These are phyloP conservation scores for Rhopalosiphum padi DNA, from an alignment of 1,140 invertebrate species.

Conservation along the genomic window DNA sequence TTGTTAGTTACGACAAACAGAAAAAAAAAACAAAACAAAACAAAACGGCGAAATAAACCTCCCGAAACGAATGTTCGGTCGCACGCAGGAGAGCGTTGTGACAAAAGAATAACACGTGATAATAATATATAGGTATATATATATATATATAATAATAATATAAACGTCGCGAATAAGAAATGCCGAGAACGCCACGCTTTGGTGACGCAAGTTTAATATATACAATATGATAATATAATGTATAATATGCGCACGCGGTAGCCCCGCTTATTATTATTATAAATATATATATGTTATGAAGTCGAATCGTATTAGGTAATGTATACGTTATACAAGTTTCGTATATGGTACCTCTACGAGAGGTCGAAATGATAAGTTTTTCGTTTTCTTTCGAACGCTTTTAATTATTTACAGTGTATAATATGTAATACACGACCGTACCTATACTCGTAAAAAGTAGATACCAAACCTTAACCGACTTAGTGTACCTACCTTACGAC, in stretches of 20 bases:
- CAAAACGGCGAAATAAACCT: neutral
- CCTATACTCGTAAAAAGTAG: no score
- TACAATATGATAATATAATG: neutral
- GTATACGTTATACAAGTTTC: no score
- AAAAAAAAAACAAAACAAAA: conserved; percentile 14
- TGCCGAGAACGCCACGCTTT: neutral
- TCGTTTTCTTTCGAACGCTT: no score
- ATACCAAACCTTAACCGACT: no score
- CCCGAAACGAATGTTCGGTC: neutral
- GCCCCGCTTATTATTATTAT: neutral
- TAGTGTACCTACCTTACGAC: no score
- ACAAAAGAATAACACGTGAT: neutral
- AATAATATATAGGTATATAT: no score
- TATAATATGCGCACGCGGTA: neutral
- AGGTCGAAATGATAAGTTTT: no score
- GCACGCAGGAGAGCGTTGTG: neutral
- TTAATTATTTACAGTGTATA: no score
- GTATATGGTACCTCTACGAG: neutral
- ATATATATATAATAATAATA: neutral
- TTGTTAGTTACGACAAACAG: neutral
- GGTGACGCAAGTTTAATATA: neutral
- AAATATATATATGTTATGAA: neutral
- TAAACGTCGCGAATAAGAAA: neutral
- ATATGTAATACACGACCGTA: no score
- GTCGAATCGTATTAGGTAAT: neutral